phyloP scores from a whole-genome alignment of 2,888 invertebrate species.

The Metalampra italica region DNA sequence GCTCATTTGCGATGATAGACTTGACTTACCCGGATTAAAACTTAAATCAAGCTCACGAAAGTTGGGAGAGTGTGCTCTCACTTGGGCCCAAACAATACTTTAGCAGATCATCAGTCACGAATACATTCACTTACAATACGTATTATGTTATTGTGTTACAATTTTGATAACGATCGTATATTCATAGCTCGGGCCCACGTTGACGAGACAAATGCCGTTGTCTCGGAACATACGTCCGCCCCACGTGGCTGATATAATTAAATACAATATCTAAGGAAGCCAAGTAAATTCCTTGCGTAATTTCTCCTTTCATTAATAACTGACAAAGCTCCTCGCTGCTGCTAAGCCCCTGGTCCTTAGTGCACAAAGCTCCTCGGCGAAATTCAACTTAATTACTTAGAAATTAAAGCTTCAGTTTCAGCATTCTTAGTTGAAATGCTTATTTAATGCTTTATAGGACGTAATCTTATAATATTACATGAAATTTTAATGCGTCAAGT shows the following conservation, averaged over 20 bases:
- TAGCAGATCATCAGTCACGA: too few relatives aligned
- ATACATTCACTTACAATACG: too few relatives aligned
- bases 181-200: too few relatives aligned
- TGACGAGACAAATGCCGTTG: not conserved
- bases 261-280: constrained; percentile 42
- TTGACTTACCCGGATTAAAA: too few relatives aligned
- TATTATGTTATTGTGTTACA: too few relatives aligned
- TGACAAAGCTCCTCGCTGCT: constrained; percentile 46
- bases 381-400: constrained; percentile 34
- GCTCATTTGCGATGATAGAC: too few relatives aligned
- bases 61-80: too few relatives aligned
- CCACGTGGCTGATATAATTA: constrained; percentile 22
- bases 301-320: constrained; percentile 57
- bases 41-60: too few relatives aligned
- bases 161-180: too few relatives aligned
- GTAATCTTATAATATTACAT: not conserved
- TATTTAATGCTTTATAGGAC: not conserved
- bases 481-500: not conserved
- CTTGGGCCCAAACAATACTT: too few relatives aligned
- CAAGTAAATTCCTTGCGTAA: constrained; percentile 42
- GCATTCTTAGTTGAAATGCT: not conserved
- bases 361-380: constrained; percentile 15
- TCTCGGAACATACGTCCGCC: not conserved
- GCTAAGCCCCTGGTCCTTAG: constrained; percentile 38
- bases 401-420: constrained; percentile 21